Conservation (phyloP, 2,113 vertebrate species). For the Marcusenius ussheri region DNA sequence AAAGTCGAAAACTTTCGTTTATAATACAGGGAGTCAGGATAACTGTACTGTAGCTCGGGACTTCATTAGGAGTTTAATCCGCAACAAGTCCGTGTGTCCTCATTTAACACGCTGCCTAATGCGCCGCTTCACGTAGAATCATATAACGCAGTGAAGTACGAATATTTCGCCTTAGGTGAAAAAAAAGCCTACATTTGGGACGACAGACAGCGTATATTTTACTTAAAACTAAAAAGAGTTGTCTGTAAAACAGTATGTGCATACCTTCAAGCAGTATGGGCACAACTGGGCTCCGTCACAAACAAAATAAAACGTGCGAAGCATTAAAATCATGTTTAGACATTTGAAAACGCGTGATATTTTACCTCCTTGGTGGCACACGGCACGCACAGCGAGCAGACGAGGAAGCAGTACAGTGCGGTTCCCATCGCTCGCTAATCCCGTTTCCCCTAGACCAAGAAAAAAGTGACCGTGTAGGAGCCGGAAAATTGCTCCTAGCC, state of each 20-base stretch:
- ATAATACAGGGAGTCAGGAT: background rate
- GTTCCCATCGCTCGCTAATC: conserved; percentile 66
- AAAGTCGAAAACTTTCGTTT: background rate
- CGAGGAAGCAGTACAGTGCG: conserved; percentile 62
- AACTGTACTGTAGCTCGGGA: background rate
- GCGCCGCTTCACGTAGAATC: background rate
- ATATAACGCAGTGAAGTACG: background rate
- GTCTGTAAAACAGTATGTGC: background rate
- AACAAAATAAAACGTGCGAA: background rate
- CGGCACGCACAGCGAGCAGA: conserved; percentile 60
- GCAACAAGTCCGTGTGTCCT: background rate
- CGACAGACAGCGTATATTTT: background rate
- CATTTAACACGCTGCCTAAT: background rate
- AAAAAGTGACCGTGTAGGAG: conserved; percentile 57
- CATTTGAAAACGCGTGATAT: conserved; percentile 11
- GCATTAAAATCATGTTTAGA: background rate
- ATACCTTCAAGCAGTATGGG: background rate
- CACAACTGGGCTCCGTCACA: background rate
- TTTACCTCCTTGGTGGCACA: conserved; percentile 61
- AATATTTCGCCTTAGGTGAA: background rate
- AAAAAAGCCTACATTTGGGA: background rate
- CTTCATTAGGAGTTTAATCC: background rate
- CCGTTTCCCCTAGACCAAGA: conserved; percentile 49
- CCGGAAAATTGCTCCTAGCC: conserved; percentile 63
- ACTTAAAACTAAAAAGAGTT: background rate